A percentile compares a stretch with the other conserved stretches of the same genome.
These are phyloP conservation scores for Tiliqua scincoides DNA, from an alignment of 2,113 vertebrate species.

Conservation along the genomic window DNA sequence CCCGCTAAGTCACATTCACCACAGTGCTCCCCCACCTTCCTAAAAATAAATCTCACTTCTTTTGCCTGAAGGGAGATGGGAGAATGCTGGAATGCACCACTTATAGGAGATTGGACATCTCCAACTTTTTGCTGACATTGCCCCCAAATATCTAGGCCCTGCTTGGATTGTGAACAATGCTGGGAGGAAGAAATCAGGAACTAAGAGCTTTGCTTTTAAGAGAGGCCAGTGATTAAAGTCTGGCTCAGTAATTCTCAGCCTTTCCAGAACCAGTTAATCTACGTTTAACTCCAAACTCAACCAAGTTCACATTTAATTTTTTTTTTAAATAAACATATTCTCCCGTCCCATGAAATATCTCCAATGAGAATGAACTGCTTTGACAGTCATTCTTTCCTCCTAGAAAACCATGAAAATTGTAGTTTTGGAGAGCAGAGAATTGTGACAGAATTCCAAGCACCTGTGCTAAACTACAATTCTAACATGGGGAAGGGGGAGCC, in stretches of 20 bases:
- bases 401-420: too few species aligned
- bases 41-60: constrained; percentile 11
- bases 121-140: not conserved
- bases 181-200: not conserved
- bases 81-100: not conserved
- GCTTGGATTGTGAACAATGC: not conserved
- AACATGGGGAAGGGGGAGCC: too few species aligned
- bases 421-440: too few species aligned
- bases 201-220: not conserved
- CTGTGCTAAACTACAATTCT: too few species aligned
- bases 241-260: not conserved
- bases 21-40: not conserved
- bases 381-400: too few species aligned
- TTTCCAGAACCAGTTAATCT: not conserved
- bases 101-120: not conserved
- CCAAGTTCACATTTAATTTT: too few species aligned
- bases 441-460: too few species aligned
- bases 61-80: not conserved
- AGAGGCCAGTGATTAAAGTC: not conserved
- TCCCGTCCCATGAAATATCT: too few species aligned
- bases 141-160: not conserved
- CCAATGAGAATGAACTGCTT: too few species aligned
- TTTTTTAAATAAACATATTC: too few species aligned
- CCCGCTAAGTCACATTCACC: not conserved
- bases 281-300: too few species aligned